Evolutionary conservation across 2,113 vertebrate genomes (phyloP), one percentile per base, ranked within the genome.

Genomic region (Lasiurus cinereus): DNA sequence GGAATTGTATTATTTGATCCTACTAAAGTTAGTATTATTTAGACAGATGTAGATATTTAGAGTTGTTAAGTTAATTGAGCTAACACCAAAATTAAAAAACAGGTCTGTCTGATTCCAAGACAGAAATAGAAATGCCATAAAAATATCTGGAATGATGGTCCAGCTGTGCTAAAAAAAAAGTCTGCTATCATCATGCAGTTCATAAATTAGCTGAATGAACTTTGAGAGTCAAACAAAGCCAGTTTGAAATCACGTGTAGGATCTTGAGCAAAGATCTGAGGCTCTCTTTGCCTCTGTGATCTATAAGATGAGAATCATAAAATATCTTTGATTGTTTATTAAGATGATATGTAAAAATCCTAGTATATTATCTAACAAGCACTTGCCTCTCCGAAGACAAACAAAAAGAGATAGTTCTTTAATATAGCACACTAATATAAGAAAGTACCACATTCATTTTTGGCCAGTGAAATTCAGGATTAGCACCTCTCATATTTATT

Each of bases 61-160:
- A 86, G 33, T 39, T 79, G 83, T 5, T 80, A 62, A 77, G 33
- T 52, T 93, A 85, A 27, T 31, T 90, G 52, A 93, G 0, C 33
- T 93, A 93, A 33, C 50, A 73, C 19, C 10, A 93, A 59, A 70
- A 64, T 91, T 92, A 33, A 74, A 91, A 95, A 48, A 24, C 33
- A 52, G 19, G 2, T 83, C 31, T 82, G 46, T 83, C 64, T 86
- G 18, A 59, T 1, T 91, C 36, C 43, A 87, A 22, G 9, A 33
- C 33, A 73, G 15, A 90, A 48, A 43, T 12, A 69, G 62, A 88
- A 90, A 69, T 1, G 39, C 11, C 29, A 66, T 5, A 62, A 6
- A n/a, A 69, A 92, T 10, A 66, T 87, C 48, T 70, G 86, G 43
- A 69, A 83, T 66, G 29, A 73, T 64, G 21, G 5, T 21, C 19